These are phyloP conservation scores for Perdix hodgsoniae DNA, from an alignment of 2,797 vertebrate genomes.

Conservation along the genomic window DNA sequence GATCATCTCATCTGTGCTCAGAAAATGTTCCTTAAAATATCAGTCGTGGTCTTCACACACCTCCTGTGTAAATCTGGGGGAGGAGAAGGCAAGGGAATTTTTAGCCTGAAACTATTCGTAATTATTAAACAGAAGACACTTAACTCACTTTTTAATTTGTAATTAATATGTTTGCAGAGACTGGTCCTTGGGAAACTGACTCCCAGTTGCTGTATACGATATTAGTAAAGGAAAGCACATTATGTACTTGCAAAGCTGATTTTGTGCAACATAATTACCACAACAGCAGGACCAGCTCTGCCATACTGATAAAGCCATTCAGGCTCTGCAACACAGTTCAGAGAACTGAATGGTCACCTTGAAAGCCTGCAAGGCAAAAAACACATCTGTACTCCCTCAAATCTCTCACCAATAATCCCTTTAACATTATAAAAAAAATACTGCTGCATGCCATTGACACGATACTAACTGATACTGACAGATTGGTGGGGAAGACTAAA, in stretches of 20 bases:
- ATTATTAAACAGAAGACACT: neutral
- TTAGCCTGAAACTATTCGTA: neutral
- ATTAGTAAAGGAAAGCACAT: neutral
- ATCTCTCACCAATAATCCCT: conserved; percentile 49
- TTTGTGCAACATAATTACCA: conserved; percentile 1
- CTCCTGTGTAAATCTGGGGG: neutral
- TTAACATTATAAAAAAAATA: conserved; percentile 21
- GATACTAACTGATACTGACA: neutral
- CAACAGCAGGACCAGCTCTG: neutral
- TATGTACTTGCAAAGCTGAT: neutral
- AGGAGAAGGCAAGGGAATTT: neutral
- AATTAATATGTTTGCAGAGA: neutral
- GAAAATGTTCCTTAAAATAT: neutral
- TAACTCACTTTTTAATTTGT: neutral
- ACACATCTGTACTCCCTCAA: conserved; percentile 10
- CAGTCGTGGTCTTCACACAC: neutral
- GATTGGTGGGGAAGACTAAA: conserved; percentile 10
- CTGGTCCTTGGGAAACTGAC: neutral
- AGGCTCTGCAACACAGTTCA: neutral
- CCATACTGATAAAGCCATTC: neutral
- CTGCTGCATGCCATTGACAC: conserved; percentile 9
- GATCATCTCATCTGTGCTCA: neutral
- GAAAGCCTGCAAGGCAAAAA: conserved; percentile 15
- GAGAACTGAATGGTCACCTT: conserved; percentile 44
- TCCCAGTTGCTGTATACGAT: neutral